Evolutionary conservation across 2,113 vertebrate species (phyloP).

Genomic region (Pycnonotus jocosus): DNA sequence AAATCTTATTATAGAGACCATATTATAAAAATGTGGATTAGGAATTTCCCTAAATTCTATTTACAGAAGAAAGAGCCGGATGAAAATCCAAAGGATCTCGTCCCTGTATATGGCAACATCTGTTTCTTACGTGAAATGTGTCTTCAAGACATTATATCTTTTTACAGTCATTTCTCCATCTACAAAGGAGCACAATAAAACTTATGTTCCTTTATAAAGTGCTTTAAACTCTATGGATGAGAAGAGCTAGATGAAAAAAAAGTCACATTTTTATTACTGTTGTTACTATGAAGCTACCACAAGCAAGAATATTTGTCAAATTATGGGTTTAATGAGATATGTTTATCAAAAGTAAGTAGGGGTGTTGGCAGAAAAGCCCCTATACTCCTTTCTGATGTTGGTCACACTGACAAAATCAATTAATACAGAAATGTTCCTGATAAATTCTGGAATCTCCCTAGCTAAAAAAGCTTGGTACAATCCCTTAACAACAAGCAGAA

Average conservation of each 20-base stretch:
- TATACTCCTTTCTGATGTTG: not conserved
- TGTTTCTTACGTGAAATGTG: accelerated
- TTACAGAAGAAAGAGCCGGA: not conserved
- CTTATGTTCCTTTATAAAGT: not conserved
- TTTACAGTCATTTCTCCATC: not conserved
- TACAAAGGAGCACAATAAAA: not conserved
- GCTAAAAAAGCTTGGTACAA: not conserved
- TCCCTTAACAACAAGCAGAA: not conserved
- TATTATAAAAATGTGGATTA: not conserved
- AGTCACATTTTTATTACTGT: not conserved
- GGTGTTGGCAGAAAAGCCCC: not conserved
- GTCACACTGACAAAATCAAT: not conserved
- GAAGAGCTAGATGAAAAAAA: not conserved
- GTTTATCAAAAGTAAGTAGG: not conserved
- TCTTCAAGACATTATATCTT: not conserved
- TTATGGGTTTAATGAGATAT: not conserved
- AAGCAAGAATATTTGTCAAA: not conserved
- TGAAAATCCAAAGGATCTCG: not conserved
- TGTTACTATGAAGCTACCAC: not conserved
- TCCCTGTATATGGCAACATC: not conserved
- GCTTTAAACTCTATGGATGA: not conserved
- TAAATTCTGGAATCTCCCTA: not conserved
- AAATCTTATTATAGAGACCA: not conserved
- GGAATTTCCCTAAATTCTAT: constrained; percentile 23
- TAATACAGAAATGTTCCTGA: not conserved